Evolutionary conservation across 2,113 vertebrate species (phyloP).

Genomic region (Hypanus sabinus): DNA sequence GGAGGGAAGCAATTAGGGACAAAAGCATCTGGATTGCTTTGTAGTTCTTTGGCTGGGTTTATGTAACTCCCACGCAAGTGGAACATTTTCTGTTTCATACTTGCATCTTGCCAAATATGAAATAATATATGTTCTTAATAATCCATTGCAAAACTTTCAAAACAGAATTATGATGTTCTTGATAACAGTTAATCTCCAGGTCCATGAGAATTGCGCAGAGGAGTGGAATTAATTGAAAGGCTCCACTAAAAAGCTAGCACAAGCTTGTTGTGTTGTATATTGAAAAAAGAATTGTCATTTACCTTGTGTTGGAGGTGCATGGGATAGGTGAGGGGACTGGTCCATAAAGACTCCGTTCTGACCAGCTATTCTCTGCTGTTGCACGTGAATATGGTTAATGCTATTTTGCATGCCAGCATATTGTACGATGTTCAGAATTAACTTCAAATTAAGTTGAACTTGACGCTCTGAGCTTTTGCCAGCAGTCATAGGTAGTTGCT

Average conservation of each 20-base stretch:
- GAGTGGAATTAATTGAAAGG: neutral
- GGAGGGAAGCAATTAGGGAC: neutral
- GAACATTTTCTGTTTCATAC: neutral
- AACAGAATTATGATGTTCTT: neutral
- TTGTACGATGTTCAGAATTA: neutral
- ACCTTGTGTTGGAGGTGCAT: neutral
- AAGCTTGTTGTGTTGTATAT: neutral
- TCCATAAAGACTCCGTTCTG: neutral
- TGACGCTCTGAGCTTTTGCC: neutral
- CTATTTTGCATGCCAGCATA: neutral
- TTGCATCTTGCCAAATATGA: neutral
- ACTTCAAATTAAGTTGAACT: neutral
- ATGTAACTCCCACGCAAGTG: neutral
- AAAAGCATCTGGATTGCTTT: neutral
- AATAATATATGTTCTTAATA: conserved; percentile 16
- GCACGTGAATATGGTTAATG: neutral
- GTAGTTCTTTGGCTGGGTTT: neutral
- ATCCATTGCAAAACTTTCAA: neutral
- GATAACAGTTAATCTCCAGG: neutral
- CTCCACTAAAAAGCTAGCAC: neutral
- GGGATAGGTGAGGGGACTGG: no score
- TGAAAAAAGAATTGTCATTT: neutral
- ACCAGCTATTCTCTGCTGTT: neutral
- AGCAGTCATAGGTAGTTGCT: neutral
- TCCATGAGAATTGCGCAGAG: neutral